Percentiles rank a stretch among this genome's conserved stretches.
Evolutionary conservation across 2,888 invertebrate species (phyloP).

Genomic region (Macrophya alboannulata): DNA sequence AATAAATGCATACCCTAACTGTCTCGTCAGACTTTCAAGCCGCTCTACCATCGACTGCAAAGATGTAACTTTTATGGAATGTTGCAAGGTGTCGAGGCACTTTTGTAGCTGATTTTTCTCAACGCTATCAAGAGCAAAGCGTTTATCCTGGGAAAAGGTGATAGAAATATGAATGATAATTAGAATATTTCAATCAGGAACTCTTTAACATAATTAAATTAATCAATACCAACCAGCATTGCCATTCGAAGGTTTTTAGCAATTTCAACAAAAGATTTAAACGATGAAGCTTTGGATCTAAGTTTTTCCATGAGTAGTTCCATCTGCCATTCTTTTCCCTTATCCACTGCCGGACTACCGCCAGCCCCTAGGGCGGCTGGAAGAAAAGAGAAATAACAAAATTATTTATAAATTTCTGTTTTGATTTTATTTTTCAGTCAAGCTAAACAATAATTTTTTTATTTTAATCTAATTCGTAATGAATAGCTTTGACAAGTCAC

Average conservation of each 20-base stretch:
- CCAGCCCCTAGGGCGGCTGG: conserved; percentile 61
- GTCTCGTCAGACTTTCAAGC: conserved; percentile 94
- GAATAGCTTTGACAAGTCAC: neutral
- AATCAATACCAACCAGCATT: conserved; percentile 85
- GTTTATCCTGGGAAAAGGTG: conserved; percentile 87
- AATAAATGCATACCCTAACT: conserved; percentile 86
- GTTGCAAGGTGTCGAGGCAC: conserved; percentile 95
- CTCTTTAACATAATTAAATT: neutral
- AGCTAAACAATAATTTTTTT: neutral
- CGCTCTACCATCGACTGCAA: conserved; percentile 96
- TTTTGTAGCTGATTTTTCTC: conserved; percentile 94
- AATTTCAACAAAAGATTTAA: conserved; percentile 92
- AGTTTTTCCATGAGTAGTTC: conserved; percentile 96
- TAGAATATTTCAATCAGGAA: neutral
- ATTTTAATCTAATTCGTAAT: neutral
- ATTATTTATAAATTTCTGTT: neutral
- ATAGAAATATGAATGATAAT: neutral
- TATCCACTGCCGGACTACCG: conserved; percentile 79
- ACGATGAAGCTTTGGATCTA: conserved; percentile 91
- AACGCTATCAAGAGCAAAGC: conserved; percentile 92
- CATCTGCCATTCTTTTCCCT: conserved; percentile 89
- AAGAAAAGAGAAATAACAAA: neutral
- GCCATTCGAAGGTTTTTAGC: conserved; percentile 94
- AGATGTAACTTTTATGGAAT: conserved; percentile 96
- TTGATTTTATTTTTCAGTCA: neutral